These are phyloP conservation scores for Phataginus tetradactyla DNA, from an alignment of 2,797 vertebrate genomes.

Conservation along the genomic window DNA sequence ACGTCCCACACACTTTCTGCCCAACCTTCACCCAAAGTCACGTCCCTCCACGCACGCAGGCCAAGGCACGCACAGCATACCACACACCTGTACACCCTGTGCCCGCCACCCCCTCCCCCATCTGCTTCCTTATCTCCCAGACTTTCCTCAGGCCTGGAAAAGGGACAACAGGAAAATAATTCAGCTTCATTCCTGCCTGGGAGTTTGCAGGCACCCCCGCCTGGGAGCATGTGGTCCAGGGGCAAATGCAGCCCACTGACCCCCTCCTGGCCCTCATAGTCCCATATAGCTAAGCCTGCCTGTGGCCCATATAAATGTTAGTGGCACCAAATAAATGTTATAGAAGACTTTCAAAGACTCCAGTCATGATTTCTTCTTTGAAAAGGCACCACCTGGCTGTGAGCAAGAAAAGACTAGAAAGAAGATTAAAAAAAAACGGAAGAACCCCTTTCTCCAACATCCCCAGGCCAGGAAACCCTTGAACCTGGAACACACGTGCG, in stretches of 20 bases:
- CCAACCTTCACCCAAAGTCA: background rate
- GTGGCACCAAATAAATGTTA: conserved; percentile 58
- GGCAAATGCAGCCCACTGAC: no score
- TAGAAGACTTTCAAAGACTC: background rate
- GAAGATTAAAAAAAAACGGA: background rate
- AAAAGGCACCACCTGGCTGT: background rate
- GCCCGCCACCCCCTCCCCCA: no score
- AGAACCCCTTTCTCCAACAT: background rate
- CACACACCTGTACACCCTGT: background rate
- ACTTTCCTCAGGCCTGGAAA: background rate
- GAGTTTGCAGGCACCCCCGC: background rate
- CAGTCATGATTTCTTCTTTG: background rate
- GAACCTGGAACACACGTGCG: background rate
- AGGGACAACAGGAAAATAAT: conserved; percentile 21
- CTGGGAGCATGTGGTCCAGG: background rate
- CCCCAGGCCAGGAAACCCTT: background rate
- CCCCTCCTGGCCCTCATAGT: no score
- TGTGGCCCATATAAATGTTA: background rate
- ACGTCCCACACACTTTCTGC: background rate
- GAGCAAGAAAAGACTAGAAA: background rate
- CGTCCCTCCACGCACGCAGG: fast-evolving
- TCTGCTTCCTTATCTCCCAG: background rate
- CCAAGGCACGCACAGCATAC: background rate
- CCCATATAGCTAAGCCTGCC: background rate
- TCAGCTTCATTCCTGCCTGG: background rate